Base-by-base conservation (phyloP, 2,888 invertebrate genomes). In the Metellina segmentata region DNA sequence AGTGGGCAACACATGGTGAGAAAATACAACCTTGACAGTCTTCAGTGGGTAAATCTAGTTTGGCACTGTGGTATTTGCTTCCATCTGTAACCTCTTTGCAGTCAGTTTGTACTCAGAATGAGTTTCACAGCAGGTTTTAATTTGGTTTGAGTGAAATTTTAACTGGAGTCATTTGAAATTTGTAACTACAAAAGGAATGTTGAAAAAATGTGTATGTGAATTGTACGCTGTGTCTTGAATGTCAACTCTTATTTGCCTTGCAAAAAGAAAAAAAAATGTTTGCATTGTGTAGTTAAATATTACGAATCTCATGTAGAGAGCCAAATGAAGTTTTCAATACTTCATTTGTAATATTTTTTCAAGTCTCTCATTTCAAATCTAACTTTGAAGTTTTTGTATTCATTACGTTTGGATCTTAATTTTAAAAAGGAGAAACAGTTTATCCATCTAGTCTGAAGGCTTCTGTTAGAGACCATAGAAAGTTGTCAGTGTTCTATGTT, bases 381-480 rank as follows among this genome's bases (percentile, higher is more conserved):
- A 69, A 77, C 77, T 85, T 71, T 85, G 85, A 75, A 81, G 88
- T 77, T 89, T 90, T 85, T 70, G 71, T 90, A 85, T 85, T 87
- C 74, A 85, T 75, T 85, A 74, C 53, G 71, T 85, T 75, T 89
- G 72, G 71, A 52, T 74, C 79, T 81, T 69, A n/a, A 85, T 74
- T 90, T 88, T 81, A 74, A 79, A 52, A 52, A 71, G 4, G 48
- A 69, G 52, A 69, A 71, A 82, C 61, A 88, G 53, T 88, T 48
- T 88, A 78, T 75, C 82, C 87, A 79, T 87, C 87, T 87, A 87
- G 87, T 87, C 87, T 83, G 34, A 90, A 78, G 69, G 53, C 82
- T 86, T 91, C 72, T 91, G 81, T 87, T 87, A 82, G 91, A 87
- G 70, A 90, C 81, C 85, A 86, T 75, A 86, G 81, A 85, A 91